A percentile compares a stretch with the other conserved stretches of the same genome.
These are phyloP conservation scores for Masnerella sp. DNA, from an alignment of 2,888 invertebrate genomes.

Conservation along the genomic window DNA sequence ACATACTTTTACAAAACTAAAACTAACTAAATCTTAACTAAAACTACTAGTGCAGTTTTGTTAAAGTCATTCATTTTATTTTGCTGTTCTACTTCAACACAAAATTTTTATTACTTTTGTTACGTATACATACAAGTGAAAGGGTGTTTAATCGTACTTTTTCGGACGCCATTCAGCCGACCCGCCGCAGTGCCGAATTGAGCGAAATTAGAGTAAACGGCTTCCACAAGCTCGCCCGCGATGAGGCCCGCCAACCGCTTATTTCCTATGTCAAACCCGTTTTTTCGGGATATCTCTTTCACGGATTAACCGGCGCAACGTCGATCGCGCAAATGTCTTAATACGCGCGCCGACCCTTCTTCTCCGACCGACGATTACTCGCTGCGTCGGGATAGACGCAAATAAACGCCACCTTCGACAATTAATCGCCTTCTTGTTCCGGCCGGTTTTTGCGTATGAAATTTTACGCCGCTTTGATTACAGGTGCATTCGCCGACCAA, in stretches of 20 bases:
- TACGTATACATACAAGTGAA: too few species aligned
- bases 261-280: constrained; percentile 44
- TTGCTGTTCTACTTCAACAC: too few species aligned
- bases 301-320: not conserved
- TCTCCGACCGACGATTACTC: constrained; percentile 40
- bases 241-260: constrained; percentile 31
- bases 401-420: constrained; percentile 43
- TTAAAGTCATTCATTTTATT: too few species aligned
- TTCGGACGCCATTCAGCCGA: too few species aligned
- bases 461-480: constrained; percentile 58
- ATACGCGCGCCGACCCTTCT: constrained; percentile 32
- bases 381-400: constrained; percentile 7
- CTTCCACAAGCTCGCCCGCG: constrained; percentile 42
- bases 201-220: constrained; percentile 50
- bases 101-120: too few species aligned
- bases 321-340: constrained; percentile 38
- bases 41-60: too few species aligned
- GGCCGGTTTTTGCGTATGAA: constrained; percentile 51
- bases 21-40: too few species aligned
- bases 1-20: too few species aligned
- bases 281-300: constrained; percentile 49
- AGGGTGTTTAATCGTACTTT: too few species aligned
- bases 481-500: constrained; percentile 51
- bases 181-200: too few species aligned
- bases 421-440: constrained; percentile 52